Evolutionary conservation across 2,113 vertebrate genomes (phyloP).

Genomic region (Ovis canadensis): DNA sequence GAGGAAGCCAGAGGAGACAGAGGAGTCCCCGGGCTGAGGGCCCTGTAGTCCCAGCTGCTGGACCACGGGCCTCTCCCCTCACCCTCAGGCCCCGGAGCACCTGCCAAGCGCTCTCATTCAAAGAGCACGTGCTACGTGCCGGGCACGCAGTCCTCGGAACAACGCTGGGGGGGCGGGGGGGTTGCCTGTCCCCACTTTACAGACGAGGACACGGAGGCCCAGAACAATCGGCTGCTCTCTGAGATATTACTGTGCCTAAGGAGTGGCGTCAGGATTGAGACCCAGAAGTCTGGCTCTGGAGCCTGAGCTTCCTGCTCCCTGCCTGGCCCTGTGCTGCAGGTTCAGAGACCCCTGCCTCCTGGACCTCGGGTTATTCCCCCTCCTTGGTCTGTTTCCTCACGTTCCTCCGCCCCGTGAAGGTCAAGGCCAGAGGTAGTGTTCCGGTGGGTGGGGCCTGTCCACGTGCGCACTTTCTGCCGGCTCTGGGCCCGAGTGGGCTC

Average conservation of each 20-base stretch:
- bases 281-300: too few relatives aligned
- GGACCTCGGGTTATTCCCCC: not conserved
- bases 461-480: not conserved
- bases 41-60: not conserved
- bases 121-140: rapidly evolving
- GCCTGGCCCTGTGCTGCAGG: rapidly evolving
- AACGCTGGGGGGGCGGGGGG: not conserved
- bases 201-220: not conserved
- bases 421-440: not conserved
- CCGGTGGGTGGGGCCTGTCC: not conserved
- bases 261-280: not conserved
- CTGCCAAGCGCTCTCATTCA: not conserved
- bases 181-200: not conserved
- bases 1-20: too few relatives aligned
- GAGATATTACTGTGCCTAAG: not conserved
- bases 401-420: not conserved
- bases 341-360: not conserved
- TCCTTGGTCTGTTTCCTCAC: not conserved
- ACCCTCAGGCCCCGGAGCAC: not conserved
- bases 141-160: not conserved
- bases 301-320: not conserved
- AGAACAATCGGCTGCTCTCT: not conserved
- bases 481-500: not conserved
- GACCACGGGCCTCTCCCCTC: not conserved
- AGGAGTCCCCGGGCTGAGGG: not conserved